These are phyloP conservation scores for Emydoidea blandingii DNA, from an alignment of 2,797 vertebrate species.

Conservation along the genomic window DNA sequence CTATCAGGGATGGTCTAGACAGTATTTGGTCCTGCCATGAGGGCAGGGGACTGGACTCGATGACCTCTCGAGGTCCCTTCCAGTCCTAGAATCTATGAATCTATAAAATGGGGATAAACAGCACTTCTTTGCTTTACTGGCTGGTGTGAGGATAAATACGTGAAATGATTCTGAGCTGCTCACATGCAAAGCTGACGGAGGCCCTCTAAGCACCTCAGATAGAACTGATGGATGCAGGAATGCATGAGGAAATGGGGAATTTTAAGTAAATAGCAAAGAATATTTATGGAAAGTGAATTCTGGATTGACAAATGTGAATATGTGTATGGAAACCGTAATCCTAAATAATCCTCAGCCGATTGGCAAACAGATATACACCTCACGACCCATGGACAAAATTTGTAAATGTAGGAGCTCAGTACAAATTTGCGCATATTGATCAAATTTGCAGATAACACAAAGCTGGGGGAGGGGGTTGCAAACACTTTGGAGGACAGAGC, in stretches of 20 bases:
- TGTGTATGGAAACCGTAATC: background rate
- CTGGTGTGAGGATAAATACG: background rate
- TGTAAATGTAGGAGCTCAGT: background rate
- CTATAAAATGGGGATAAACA: background rate
- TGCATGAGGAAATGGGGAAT: background rate
- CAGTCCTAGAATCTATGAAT: no score
- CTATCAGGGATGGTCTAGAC: no score
- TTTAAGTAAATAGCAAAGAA: background rate
- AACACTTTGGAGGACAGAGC: background rate
- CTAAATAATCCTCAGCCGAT: background rate
- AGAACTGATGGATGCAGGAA: background rate
- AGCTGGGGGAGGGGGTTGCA: background rate
- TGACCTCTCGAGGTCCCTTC: no score
- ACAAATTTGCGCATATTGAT: background rate
- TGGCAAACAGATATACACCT: background rate
- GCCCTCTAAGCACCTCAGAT: no score
- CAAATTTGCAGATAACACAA: background rate
- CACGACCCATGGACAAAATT: background rate
- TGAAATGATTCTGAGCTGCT: no score
- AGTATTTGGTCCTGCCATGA: no score
- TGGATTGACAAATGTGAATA: background rate
- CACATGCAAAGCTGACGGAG: no score
- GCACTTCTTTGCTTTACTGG: background rate
- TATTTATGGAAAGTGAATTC: background rate
- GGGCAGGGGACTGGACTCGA: no score